Percentiles rank a stretch among this genome's conserved stretches.
phyloP scores from a whole-genome alignment of 1,140 invertebrate species.

The Theocolax elegans region DNA sequence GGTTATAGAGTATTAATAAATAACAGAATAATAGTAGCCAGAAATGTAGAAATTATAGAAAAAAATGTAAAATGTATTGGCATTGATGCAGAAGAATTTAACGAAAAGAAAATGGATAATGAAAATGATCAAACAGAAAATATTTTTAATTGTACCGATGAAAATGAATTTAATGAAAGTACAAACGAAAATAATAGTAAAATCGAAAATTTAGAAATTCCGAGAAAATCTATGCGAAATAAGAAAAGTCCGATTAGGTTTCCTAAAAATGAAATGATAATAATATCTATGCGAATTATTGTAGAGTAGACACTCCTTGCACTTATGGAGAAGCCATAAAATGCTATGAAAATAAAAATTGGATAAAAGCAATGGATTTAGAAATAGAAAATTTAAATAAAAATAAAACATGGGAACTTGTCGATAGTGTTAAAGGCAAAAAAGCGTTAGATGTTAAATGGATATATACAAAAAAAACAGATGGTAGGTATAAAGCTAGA shows the following conservation, averaged over 20 bases:
- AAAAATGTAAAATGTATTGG: conserved; percentile 38
- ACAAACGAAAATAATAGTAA: conserved; percentile 4
- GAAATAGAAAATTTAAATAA: conserved; percentile 31
- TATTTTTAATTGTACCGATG: background rate
- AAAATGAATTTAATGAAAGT: conserved; percentile 9
- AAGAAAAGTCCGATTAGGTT: too few relatives aligned
- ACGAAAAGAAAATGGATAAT: too few relatives aligned
- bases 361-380: conserved; percentile 25
- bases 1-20: conserved; percentile 43
- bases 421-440: conserved; percentile 24
- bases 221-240: background rate
- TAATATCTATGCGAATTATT: conserved; percentile 27
- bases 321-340: conserved; percentile 29
- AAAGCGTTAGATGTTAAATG: conserved; percentile 32
- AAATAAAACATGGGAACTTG: conserved; percentile 31
- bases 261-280: background rate
- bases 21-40: conserved; percentile 40
- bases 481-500: conserved; percentile 26
- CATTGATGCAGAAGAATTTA: conserved; percentile 14
- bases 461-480: conserved; percentile 27
- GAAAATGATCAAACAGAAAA: too few relatives aligned
- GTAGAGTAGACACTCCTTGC: conserved; percentile 7
- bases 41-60: conserved; percentile 46
- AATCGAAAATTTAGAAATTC: too few relatives aligned
- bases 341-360: conserved; percentile 11